Percentiles rank a stretch among this genome's conserved stretches.
phyloP scores from a whole-genome alignment of 2,888 invertebrate species.

The Polyploca ridens region DNA sequence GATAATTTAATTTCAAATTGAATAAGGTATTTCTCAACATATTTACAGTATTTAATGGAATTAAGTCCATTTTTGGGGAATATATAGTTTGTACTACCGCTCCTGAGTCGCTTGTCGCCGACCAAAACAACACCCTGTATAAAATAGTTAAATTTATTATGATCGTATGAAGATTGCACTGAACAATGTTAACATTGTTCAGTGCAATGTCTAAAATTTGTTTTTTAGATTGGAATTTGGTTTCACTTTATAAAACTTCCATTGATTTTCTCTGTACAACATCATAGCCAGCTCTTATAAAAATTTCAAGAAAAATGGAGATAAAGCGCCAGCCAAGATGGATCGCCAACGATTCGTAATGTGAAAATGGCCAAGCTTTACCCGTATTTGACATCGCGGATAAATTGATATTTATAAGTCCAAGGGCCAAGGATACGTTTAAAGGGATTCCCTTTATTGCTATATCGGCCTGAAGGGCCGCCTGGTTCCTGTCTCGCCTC shows the following conservation, averaged over 20 bases:
- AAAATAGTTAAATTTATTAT: too few relatives aligned
- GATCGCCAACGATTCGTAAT: conserved; percentile 72
- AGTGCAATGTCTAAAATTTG: too few relatives aligned
- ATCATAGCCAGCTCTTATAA: conserved; percentile 30
- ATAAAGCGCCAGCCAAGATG: conserved; percentile 63
- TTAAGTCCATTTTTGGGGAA: too few relatives aligned
- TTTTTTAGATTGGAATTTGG: too few relatives aligned
- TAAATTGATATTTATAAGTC: conserved; percentile 84
- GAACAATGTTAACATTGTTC: too few relatives aligned
- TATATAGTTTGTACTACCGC: too few relatives aligned
- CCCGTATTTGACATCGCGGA: conserved; percentile 78
- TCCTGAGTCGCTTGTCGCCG: too few relatives aligned
- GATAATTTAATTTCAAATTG: too few relatives aligned
- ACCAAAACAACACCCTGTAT: too few relatives aligned
- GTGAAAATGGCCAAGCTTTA: conserved; percentile 75
- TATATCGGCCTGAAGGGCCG: conserved; percentile 67
- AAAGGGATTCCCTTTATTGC: conserved; percentile 84
- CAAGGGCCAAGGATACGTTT: conserved; percentile 80
- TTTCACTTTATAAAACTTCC: not conserved
- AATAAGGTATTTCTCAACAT: too few relatives aligned
- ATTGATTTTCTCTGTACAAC: not conserved
- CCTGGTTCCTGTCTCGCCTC: conserved; percentile 76
- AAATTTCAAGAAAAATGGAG: conserved; percentile 62
- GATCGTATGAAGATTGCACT: too few relatives aligned
- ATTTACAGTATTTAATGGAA: too few relatives aligned